A percentile compares a stretch with the other conserved stretches of the same genome.
Conservation (phyloP, 2,888 invertebrate genomes). For the Sturmia bella region DNA sequence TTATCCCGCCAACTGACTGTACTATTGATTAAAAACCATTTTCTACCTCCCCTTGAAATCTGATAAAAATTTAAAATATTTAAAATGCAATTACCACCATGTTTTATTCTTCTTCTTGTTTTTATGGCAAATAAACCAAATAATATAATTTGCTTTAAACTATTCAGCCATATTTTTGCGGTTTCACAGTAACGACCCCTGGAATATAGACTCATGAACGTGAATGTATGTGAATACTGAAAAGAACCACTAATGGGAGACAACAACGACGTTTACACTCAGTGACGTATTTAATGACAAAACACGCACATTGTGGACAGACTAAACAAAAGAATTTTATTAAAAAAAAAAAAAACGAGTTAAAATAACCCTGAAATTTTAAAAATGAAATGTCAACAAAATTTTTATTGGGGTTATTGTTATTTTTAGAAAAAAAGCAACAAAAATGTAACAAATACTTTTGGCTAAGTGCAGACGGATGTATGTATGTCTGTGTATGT, state of each 20-base stretch:
- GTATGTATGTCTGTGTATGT: neutral
- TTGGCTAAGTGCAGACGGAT: conserved; percentile 23
- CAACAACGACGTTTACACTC: neutral
- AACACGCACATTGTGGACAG: conserved; percentile 38
- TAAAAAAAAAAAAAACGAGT: conserved; percentile 3
- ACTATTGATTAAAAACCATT: neutral
- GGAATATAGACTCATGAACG: neutral
- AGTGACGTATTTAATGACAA: conserved; percentile 42
- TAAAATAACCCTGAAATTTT: conserved; percentile 64
- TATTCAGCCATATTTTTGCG: conserved; percentile 67
- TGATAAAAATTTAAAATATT: conserved; percentile 24
- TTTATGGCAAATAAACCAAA: conserved; percentile 1
- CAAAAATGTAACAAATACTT: conserved; percentile 70
- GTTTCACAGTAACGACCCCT: conserved; percentile 55
- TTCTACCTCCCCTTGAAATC: neutral
- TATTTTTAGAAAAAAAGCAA: conserved; percentile 44
- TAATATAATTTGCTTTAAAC: conserved; percentile 50
- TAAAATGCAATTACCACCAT: conserved; percentile 48
- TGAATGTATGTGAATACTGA: too few species aligned
- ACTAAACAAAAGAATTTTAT: neutral
- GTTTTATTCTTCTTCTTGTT: conserved; percentile 2
- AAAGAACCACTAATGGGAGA: conserved; percentile 24
- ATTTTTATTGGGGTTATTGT: conserved; percentile 17
- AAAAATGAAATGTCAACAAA: conserved; percentile 64
- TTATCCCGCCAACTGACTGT: neutral